Percentiles rank a stretch among this genome's conserved stretches.
Conservation (phyloP, 2,888 invertebrate genomes). For the Tribolium freemani region DNA sequence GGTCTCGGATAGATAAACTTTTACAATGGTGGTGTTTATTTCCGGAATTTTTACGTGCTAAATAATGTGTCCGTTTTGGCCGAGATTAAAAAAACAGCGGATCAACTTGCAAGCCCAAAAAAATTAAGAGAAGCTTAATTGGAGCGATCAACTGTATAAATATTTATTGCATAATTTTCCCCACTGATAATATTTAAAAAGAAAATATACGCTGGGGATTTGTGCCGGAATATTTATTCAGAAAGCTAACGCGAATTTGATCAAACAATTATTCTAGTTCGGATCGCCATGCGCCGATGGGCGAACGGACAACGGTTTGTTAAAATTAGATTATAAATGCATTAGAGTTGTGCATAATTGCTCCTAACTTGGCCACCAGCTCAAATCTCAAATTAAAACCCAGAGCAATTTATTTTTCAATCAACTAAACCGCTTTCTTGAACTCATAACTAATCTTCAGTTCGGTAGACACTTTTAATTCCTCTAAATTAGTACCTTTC, state of each 20-base stretch:
- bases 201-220: slow-evolving; percentile 11
- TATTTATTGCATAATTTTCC: slow-evolving; percentile 23
- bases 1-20: slow-evolving; percentile 48
- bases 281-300: slow-evolving; percentile 15
- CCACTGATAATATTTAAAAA: slow-evolving; percentile 8
- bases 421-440: slow-evolving; percentile 16
- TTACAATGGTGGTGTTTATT: slow-evolving; percentile 35
- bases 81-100: background rate
- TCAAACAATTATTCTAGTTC: slow-evolving; percentile 31
- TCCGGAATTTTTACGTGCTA: slow-evolving; percentile 21
- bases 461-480: slow-evolving; percentile 9
- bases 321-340: slow-evolving; percentile 30
- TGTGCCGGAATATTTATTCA: background rate
- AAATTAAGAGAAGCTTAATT: slow-evolving; percentile 1
- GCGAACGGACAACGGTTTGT: slow-evolving; percentile 9
- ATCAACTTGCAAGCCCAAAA: background rate
- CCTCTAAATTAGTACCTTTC: slow-evolving; percentile 12
- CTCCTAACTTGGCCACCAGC: slow-evolving; percentile 9
- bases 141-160: slow-evolving; percentile 5
- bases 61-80: slow-evolving; percentile 4
- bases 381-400: background rate
- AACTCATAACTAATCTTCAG: background rate
- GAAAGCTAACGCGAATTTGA: slow-evolving; percentile 13
- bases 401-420: slow-evolving; percentile 2
- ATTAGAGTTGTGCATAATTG: slow-evolving; percentile 18